Base-by-base conservation (phyloP, 2,888 invertebrate species). In the Ophioninae sp. region DNA sequence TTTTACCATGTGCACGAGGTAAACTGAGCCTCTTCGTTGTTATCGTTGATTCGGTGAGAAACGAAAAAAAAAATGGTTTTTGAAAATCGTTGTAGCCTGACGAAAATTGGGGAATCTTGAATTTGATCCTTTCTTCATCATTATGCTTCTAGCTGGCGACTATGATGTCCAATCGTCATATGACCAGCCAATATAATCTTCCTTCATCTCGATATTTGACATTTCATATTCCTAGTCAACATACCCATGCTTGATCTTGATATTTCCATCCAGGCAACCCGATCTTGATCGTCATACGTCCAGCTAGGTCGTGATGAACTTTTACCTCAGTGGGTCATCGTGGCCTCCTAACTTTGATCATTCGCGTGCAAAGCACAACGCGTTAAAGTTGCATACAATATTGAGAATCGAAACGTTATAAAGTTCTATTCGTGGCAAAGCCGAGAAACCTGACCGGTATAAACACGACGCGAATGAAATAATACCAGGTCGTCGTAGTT, bases 41-140 rank as follows among this genome's bases (percentile, higher is more conserved):
- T 72, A 61, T 61, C 61, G 67, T 69, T 44, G 82, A 82, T 78
- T 82, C 64, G n/a, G 72, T 9, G 72, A 39, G 41, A 59, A 30
- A 3, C 30, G 30, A 30, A 30, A 22, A 7, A 58, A 59, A 37
- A 72, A 39, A 59, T n/a, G 7, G n/a, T 59, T 59, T 59, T 1
- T 6, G 17, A 59, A 39, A 39, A 13, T 51, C 44, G 44, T 23
- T 23, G 17, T 39, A 30, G 30, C 30, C 30, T 2, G 3, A 30
- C 30, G 2, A 30, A 1, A 30, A 30, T 30, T 3, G 1, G 2
- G 30, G 30, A 30, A 30, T 30, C 3, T 30, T 30, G 30, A 30
- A 30, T 30, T 30, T 30, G 30, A 2, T 30, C 30, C 30, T 30
- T 30, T 30, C 30, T 30, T 30, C 30, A 30, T 30, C 30, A 30